Base-by-base conservation (phyloP, 2,113 vertebrate genomes). In the Holacanthus passer region DNA sequence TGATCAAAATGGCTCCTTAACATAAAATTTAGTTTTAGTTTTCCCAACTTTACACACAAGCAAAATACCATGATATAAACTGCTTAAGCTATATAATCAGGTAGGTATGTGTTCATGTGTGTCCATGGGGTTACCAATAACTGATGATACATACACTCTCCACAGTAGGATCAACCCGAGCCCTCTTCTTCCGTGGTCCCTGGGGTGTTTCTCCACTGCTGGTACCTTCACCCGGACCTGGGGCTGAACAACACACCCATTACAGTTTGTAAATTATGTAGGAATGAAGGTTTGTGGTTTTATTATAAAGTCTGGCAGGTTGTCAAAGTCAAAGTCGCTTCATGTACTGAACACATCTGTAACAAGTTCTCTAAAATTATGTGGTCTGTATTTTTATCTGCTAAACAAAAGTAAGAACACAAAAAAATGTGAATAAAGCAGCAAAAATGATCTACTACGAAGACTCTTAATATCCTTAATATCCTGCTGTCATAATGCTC, bases 131-230 rank as follows among this genome's bases (percentile, higher is more conserved):
- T 43, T 43, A 13, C 11, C 1, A 43, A 0, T n/a, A 58, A 39
- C 5, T 4, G 17, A 58, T 31, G 66, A 71, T 73, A 94, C 97
- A 60, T 95, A 99, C 98, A 68, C 97, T 99, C 84, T 99, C 98
- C 56, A 99, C 98, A 0, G 98, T 99, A 1, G 98, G 97, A 82
- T 99, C 98, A 5, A 98, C 97, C 7, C 98, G 97, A 24, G 98
- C 97, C 89, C 98, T 96, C 88, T 99, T 99, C 96, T 99, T 99
- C 87, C 98, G 95, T 12, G 97, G 97, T n/a, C 97, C 97, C 90
- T 97, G 98, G 56, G 97, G 96, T 16, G 96, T 96, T 90, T 99
- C 98, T 60, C 96, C 97, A 50, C 96, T 96, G 82, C 98, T 98
- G 88, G 97, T 97, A 9, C 98, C 97, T 88, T 99, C 98, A 60